Percentiles rank a stretch among this genome's conserved stretches.
phyloP scores from a whole-genome alignment of 2,888 invertebrate species.

The Drosophila neonasuta region DNA sequence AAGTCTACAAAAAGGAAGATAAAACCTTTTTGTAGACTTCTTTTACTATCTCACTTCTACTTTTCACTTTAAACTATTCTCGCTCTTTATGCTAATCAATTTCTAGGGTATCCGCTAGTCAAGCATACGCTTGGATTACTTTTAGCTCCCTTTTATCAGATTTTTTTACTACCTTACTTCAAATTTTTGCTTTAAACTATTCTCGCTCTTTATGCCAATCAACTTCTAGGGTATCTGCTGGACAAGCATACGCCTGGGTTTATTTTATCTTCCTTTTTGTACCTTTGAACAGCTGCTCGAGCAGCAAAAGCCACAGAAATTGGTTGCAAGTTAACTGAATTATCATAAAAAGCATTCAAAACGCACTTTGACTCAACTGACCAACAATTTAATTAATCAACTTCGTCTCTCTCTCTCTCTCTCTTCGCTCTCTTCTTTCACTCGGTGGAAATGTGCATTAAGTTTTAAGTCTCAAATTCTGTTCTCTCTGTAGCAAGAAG shows the following conservation, averaged over 20 bases:
- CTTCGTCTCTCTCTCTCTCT: not conserved
- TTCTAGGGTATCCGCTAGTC: not conserved
- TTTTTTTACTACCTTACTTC: too few relatives aligned
- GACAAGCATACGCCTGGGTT: not conserved
- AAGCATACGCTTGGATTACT: not conserved
- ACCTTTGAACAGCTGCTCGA: constrained; percentile 38
- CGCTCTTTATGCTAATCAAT: not conserved
- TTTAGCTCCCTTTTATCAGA: constrained; percentile 6
- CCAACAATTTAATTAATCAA: constrained; percentile 54
- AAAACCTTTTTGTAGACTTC: constrained; percentile 1
- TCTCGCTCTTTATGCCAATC: not conserved
- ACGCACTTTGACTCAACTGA: constrained; percentile 41
- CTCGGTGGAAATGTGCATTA: constrained; percentile 23
- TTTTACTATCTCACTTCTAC: too few relatives aligned
- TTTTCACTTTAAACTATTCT: not conserved
- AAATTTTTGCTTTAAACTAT: not conserved
- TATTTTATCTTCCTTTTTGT: not conserved
- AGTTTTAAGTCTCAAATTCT: constrained; percentile 2
- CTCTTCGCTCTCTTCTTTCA: not conserved
- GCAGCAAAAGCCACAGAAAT: constrained; percentile 30
- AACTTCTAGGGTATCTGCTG: not conserved
- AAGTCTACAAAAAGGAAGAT: too few relatives aligned
- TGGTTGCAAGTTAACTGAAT: constrained; percentile 51
- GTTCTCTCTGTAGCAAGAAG: constrained; percentile 12
- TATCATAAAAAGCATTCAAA: constrained; percentile 24